Evolutionary conservation across 2,888 invertebrate genomes (phyloP), one percentile per base, ranked within the genome.

Genomic region (Seira sanloemensis): DNA sequence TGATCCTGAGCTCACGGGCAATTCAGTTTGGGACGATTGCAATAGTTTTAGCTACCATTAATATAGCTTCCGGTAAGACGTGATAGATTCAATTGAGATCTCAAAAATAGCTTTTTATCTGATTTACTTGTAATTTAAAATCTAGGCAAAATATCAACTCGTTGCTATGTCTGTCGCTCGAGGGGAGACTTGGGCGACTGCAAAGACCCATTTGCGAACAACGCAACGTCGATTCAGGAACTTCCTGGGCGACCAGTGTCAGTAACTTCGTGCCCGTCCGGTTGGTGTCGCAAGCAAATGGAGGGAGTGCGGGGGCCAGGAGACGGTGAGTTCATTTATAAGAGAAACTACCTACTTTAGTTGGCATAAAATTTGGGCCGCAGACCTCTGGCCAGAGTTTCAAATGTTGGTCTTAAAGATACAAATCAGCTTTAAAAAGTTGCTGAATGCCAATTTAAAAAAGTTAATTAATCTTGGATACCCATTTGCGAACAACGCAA

Each of bases 281-380:
- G 97, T 54, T 97, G 97, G 97, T 97, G 97, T 90, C 96, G 96
- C 24, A 97, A 97, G 92, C 94, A 97, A 73, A 93, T 96, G 50
- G 97, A 97, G 91, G 92, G 92, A 95, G 95, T 81, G 94, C 94
- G 88, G 95, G 95, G 89, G 92, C 95, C 72, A 93, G 95, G 88
- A 94, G 91, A 91, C 88, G 97, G 96, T 96, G 62, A 21, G 7
- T 21, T 62, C 19, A 62, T 5, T 5, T 62, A 16, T 62, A 21
- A 62, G 4, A 37, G 12, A 37, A 37, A 12, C 37, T n/a, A 37
- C 37, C 7, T 37, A 37, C 5, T 9, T 37, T 37, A 5, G 5
- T 37, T 37, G 7, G 12, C 7, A 37, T 37, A 5, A 37, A 37
- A 37, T 37, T 12, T 37, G 5, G 37, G 12, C 12, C n/a, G n/a